Evolutionary conservation across 2,113 vertebrate species (phyloP).

Genomic region (Myxocyprinus asiaticus): DNA sequence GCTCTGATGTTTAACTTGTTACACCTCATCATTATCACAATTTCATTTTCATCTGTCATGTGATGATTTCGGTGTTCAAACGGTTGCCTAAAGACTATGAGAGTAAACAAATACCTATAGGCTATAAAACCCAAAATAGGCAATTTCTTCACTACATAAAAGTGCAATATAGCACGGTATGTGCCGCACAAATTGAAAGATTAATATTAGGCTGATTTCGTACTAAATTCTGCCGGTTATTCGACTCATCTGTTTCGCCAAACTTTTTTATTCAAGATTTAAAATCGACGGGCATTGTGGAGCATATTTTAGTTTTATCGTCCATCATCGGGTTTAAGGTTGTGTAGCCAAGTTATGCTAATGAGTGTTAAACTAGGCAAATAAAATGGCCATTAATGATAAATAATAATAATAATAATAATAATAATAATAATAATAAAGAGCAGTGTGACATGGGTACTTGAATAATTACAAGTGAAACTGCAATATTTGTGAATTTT

Average conservation of each 20-base stretch:
- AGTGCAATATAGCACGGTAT: background rate
- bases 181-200: background rate
- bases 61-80: background rate
- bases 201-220: background rate
- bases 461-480: too few relatives aligned
- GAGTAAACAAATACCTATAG: background rate
- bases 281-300: background rate
- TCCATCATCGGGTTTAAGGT: background rate
- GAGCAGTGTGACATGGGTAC: background rate
- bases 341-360: background rate
- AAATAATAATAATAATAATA: background rate
- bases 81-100: background rate
- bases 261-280: background rate
- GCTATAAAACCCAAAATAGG: too few relatives aligned
- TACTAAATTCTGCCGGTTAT: too few relatives aligned
- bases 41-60: background rate
- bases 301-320: background rate
- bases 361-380: background rate
- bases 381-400: background rate
- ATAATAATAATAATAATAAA: background rate
- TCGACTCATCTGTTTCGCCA: too few relatives aligned
- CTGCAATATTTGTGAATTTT: too few relatives aligned
- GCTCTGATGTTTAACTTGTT: conserved; percentile 1
- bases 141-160: too few relatives aligned
- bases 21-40: background rate